These are phyloP conservation scores for Echinops telfairi DNA, from an alignment of 2,113 vertebrate species.

Conservation along the genomic window DNA sequence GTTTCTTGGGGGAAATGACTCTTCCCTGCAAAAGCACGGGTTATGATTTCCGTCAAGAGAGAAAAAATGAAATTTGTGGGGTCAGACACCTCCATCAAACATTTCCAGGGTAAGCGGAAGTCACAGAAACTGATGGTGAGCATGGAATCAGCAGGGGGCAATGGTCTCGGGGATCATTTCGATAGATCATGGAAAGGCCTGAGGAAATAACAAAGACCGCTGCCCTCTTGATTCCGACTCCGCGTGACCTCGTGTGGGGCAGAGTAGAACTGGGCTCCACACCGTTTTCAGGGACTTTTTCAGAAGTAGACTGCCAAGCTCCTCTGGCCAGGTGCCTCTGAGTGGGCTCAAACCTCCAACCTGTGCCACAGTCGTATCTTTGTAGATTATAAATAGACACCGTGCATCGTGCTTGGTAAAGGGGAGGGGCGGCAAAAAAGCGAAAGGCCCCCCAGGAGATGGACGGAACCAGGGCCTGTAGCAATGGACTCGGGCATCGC, in stretches of 20 bases:
- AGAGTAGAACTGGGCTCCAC: neutral
- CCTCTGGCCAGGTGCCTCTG: neutral
- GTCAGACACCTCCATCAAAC: neutral
- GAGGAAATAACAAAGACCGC: too few species aligned
- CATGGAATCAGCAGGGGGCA: neutral
- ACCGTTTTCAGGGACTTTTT: neutral
- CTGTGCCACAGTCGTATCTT: neutral
- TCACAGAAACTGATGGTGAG: neutral
- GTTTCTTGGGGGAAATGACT: neutral
- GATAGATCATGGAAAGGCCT: too few species aligned
- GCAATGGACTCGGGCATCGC: too few species aligned
- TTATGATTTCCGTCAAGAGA: neutral
- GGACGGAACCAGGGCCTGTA: too few species aligned
- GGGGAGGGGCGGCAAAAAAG: too few species aligned
- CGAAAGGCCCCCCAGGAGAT: too few species aligned
- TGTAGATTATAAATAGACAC: neutral
- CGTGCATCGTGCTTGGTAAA: neutral
- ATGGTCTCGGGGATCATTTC: conserved; percentile 8
- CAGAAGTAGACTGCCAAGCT: neutral
- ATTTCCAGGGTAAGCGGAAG: conserved; percentile 14
- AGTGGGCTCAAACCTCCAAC: neutral
- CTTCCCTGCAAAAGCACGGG: neutral
- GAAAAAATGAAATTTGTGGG: neutral
- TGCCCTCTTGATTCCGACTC: neutral
- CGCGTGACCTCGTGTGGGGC: neutral